These are phyloP conservation scores for Agrotis clavis DNA, from an alignment of 2,888 invertebrate genomes.

Conservation along the genomic window DNA sequence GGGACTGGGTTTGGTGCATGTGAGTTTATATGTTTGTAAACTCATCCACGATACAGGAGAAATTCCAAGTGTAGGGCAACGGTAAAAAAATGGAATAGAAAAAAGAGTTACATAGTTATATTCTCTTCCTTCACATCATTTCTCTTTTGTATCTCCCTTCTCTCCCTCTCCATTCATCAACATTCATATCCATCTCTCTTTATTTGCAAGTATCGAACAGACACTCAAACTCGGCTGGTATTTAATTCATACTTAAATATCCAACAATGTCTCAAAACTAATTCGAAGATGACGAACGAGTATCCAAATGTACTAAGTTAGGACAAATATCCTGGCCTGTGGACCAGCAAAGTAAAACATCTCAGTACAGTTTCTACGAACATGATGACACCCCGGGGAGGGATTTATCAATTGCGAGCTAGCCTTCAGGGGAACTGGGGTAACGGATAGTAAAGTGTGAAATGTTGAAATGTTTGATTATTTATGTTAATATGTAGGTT, in stretches of 20 bases:
- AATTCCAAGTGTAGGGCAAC: too few species aligned
- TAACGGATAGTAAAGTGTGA: constrained; percentile 24
- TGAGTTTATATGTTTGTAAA: too few species aligned
- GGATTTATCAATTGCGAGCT: constrained; percentile 52
- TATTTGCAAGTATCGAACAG: too few species aligned
- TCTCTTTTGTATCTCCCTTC: too few species aligned
- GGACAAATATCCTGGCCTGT: constrained; percentile 5
- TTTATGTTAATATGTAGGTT: not conserved
- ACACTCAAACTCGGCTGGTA: too few species aligned
- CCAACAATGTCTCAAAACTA: not conserved
- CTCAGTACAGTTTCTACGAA: constrained; percentile 25
- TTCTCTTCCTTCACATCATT: too few species aligned
- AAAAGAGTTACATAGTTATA: too few species aligned
- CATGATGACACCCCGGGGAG: constrained; percentile 49
- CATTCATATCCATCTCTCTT: too few species aligned
- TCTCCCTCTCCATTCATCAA: too few species aligned
- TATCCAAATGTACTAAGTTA: constrained; percentile 3
- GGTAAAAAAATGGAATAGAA: too few species aligned
- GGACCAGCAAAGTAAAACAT: constrained; percentile 14
- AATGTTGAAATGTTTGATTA: constrained; percentile 26
- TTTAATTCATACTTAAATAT: not conserved
- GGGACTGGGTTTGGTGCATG: too few species aligned
- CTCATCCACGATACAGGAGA: too few species aligned
- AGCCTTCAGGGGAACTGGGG: constrained; percentile 1
- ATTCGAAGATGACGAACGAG: constrained; percentile 11